Evolutionary conservation across 2,797 vertebrate species (phyloP), one percentile per base, ranked within the genome.

Genomic region (Mormyrus hasselquistii): DNA sequence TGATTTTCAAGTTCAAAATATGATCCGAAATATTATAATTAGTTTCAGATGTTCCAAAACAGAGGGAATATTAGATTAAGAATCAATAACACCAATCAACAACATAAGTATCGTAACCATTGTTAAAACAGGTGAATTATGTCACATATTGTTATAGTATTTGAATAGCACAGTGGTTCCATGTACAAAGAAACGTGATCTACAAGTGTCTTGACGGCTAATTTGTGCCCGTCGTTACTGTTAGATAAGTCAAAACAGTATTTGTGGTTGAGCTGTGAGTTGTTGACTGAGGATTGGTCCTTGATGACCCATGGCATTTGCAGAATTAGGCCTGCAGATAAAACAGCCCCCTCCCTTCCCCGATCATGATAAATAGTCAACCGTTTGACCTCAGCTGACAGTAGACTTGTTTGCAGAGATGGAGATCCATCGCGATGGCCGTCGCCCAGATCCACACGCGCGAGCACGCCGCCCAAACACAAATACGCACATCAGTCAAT

Each of bases 331-430:
- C 55, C 22, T 7, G 6, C 41, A 65, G 38, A 53, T 55, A 55
- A 88, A 47, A 5, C 38, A 49, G 86, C 34, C 86, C 55, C 55
- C 34, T 87, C 29, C 12, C 93, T 10, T 69, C 65, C 29, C 65
- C 25, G 29, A 29, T 4, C 92, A 93, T 92, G 93, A 44, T 65
- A 86, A 91, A 93, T 93, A 94, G 92, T 93, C 92, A 91, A 91
- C 92, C 55, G 87, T 79, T 89, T 94, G 94, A 95, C 93, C 94
- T 91, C 89, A 6, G 76, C 88, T 94, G 94, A 93, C 94, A 93
- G 92, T 92, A 93, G 92, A 92, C 93, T 88, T 93, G 94, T 95
- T 95, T 93, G 94, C 86, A 83, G 52, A 88, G 90, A 91, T 92
- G 92, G 90, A 91, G 93, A 93, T 93, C 55, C 41, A 34, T 53